phyloP scores from a whole-genome alignment of 2,888 invertebrate species.

The Meiosimyza decipiens region DNA sequence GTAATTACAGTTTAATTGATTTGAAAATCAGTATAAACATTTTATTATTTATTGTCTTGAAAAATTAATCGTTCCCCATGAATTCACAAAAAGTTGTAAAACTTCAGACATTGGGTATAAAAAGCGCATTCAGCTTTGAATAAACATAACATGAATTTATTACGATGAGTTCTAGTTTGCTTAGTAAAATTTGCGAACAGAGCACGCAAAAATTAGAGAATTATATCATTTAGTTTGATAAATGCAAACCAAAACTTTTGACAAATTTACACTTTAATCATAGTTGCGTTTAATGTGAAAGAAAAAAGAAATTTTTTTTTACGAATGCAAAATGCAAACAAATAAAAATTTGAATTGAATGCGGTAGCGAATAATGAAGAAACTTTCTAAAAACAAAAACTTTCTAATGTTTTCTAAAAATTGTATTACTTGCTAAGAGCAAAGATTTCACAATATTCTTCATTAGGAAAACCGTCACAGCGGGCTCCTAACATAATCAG shows the following conservation, averaged over 20 bases:
- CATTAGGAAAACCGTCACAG: too few relatives aligned
- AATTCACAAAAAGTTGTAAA: constrained; percentile 3
- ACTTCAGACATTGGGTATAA: neutral
- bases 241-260: neutral
- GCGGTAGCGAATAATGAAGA: too few relatives aligned
- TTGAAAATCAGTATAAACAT: neutral
- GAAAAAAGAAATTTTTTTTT: too few relatives aligned
- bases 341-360: too few relatives aligned
- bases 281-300: neutral
- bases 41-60: neutral
- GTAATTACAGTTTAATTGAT: constrained; percentile 24
- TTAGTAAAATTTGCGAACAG: neutral
- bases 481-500: too few relatives aligned
- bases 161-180: neutral
- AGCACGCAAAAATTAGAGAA: too few relatives aligned
- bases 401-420: too few relatives aligned
- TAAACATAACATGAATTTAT: neutral
- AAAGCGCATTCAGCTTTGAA: neutral
- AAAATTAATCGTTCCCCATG: neutral
- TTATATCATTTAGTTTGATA: neutral
- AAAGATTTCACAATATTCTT: too few relatives aligned
- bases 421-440: too few relatives aligned
- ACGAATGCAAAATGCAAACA: too few relatives aligned
- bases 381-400: too few relatives aligned
- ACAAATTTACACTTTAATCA: constrained; percentile 10